phyloP scores from a whole-genome alignment of 2,113 vertebrate species.

The Psilopogon haemacephalus region DNA sequence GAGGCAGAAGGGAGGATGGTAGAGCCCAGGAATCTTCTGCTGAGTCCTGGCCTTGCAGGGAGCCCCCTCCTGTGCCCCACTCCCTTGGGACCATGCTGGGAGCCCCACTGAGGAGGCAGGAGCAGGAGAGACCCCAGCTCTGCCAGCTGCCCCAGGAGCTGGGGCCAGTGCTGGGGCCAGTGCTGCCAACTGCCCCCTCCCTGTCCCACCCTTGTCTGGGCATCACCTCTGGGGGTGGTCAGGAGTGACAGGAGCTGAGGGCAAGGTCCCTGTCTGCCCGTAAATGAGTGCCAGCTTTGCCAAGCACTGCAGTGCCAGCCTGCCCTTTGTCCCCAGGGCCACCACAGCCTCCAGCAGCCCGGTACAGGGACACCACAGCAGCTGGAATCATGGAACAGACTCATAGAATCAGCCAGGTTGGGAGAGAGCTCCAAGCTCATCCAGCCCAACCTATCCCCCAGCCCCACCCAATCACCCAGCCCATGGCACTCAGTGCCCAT shows the following conservation, averaged over 20 bases:
- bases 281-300: neutral
- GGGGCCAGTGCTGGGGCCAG: too few species aligned
- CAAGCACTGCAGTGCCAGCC: neutral
- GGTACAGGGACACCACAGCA: rapidly evolving
- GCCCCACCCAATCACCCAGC: too few species aligned
- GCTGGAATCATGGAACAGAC: too few species aligned
- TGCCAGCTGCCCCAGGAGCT: neutral
- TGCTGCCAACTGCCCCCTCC: neutral
- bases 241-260: neutral
- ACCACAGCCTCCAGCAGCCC: too few species aligned
- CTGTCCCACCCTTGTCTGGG: neutral
- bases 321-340: neutral
- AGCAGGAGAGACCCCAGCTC: neutral
- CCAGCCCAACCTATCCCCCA: too few species aligned
- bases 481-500: too few species aligned
- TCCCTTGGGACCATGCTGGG: rapidly evolving
- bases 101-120: rapidly evolving
- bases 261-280: neutral
- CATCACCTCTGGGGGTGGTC: neutral
- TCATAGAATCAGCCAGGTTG: too few species aligned
- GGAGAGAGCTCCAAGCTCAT: too few species aligned
- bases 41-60: neutral
- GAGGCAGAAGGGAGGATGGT: too few species aligned
- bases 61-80: rapidly evolving
- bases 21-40: neutral